A percentile compares a stretch with the other conserved stretches of the same genome.
These are phyloP conservation scores for Caiman crocodilus DNA, from an alignment of 2,797 vertebrate species.

Conservation along the genomic window DNA sequence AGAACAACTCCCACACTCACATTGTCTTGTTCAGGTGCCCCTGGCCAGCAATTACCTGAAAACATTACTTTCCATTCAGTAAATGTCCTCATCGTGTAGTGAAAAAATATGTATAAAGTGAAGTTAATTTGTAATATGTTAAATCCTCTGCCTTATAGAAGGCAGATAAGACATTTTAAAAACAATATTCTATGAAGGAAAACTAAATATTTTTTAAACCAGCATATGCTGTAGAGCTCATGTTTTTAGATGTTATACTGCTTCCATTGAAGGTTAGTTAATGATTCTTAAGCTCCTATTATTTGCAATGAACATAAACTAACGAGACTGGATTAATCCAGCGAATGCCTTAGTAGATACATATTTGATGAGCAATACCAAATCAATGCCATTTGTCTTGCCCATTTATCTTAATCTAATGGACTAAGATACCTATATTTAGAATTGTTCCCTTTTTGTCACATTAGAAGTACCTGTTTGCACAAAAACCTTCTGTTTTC, in stretches of 20 bases:
- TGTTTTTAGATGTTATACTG: not conserved
- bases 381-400: constrained; percentile 20
- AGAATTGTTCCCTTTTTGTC: not conserved
- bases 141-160: constrained; percentile 44
- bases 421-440: not conserved
- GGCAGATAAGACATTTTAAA: constrained; percentile 18
- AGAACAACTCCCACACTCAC: not conserved
- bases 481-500: constrained; percentile 21
- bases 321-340: constrained; percentile 9
- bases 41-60: not conserved
- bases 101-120: constrained; percentile 48
- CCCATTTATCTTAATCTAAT: not conserved
- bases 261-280: not conserved
- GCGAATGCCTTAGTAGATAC: constrained; percentile 1
- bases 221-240: constrained; percentile 52
- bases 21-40: not conserved
- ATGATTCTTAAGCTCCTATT: constrained; percentile 23
- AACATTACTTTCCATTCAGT: not conserved
- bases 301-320: not conserved
- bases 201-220: constrained; percentile 17
- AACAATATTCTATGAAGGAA: not conserved
- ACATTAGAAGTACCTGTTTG: not conserved
- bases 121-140: constrained; percentile 1
- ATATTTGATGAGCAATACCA: not conserved
- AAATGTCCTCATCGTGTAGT: constrained; percentile 5